Percentiles rank a stretch among this genome's conserved stretches.
phyloP scores from a whole-genome alignment of 30 jellyfish, hydroid and myxozoan genomes.

The Phacellophora camtschatica region DNA sequence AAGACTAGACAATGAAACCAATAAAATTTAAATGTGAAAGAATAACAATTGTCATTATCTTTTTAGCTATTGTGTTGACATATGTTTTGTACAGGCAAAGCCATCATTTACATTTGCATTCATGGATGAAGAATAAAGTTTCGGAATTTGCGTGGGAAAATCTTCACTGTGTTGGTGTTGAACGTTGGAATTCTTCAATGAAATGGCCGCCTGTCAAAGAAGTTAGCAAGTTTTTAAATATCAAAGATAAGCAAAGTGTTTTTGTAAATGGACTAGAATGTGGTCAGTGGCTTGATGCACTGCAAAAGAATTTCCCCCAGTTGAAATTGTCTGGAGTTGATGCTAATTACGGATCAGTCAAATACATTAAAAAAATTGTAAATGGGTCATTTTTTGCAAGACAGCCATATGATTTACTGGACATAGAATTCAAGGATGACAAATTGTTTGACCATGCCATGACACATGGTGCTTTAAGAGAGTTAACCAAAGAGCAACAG shows the following conservation, averaged over 20 bases:
- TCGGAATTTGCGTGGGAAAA: constrained; percentile 49
- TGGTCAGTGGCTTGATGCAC: constrained; percentile 87
- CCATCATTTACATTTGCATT: constrained; percentile 21
- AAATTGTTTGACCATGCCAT: constrained; percentile 85
- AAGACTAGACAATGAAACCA: constrained; percentile 1
- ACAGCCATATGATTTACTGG: constrained; percentile 66
- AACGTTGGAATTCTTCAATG: constrained; percentile 76
- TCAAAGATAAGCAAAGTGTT: constrained; percentile 74
- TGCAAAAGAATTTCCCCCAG: constrained; percentile 56
- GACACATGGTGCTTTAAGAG: constrained; percentile 48
- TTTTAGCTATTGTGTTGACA: neutral
- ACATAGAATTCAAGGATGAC: constrained; percentile 40
- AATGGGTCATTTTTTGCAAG: constrained; percentile 80
- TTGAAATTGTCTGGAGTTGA: constrained; percentile 75
- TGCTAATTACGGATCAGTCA: constrained; percentile 65
- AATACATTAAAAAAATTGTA: constrained; percentile 48
- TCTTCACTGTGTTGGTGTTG: constrained; percentile 45
- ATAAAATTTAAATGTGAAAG: constrained; percentile 30
- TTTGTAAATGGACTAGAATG: constrained; percentile 92
- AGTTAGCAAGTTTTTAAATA: constrained; percentile 65
- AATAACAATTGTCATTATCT: neutral
- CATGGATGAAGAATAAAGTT: constrained; percentile 42
- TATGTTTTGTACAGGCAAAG: neutral
- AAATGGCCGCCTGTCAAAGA: constrained; percentile 85
- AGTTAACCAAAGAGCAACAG: constrained; percentile 58